Base-by-base conservation (phyloP, 1,140 invertebrate species). In the Hirudo medicinalis region DNA sequence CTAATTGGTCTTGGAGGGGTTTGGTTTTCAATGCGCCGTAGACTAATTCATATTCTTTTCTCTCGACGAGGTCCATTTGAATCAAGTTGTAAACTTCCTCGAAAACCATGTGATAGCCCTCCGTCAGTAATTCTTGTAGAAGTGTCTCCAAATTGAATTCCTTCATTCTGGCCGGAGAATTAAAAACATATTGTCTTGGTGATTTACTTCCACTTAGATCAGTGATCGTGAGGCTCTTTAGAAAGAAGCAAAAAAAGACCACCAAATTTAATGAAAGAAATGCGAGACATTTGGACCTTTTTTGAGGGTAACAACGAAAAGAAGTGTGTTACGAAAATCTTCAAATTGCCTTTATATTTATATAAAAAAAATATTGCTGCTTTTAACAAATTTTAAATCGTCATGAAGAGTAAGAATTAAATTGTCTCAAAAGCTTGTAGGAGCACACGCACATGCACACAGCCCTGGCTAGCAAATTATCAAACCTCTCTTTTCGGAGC, bases 71-170 rank as follows among this genome's bases (percentile, higher is more conserved):
- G 20, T 63, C 57, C 22, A 63, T 63, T 25, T 25, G 57, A 20
- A 63, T 63, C 29, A 63, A 32, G 29, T 63, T 63, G 57, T 63
- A 25, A 19, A 63, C 29, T n/a, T 63, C 57, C 19, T 63, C 57
- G 29, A 63, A 63, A 11, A 63, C 57, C 57, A 63, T 63, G 57
- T 63, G 57, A 63, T 63, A 63, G 20, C 57, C 57, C 8, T 63
- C 57, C 11, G 29, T 63, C 29, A 63, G 57, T 32, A 63, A 32
- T 15, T 63, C 57, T 63, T 63, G 57, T 6, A 63, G 57, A 22
- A 63, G 22, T 25, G 22, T 63, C 19, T 63, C 57, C 57, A 63
- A 63, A 11, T 22, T 63, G 22, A 63, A 25, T n/a, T 63, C 57
- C 19, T 63, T 63, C 29, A 11, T 20, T 25, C 57, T 63, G 20